Conservation (phyloP, 1,140 invertebrate genomes). For the Thaumetopoea pityocampa region DNA sequence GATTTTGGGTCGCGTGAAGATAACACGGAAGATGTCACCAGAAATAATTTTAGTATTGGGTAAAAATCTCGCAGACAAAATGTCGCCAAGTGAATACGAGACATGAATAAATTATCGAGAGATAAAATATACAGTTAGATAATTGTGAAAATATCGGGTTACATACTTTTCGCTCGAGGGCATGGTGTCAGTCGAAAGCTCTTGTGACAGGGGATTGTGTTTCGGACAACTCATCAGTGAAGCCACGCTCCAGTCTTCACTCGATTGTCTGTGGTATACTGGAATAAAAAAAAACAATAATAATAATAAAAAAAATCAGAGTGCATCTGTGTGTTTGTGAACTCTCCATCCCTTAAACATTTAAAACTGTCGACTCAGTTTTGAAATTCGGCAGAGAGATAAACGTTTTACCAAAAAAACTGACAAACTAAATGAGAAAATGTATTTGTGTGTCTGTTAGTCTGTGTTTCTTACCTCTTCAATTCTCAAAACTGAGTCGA, state of each 20-base stretch:
- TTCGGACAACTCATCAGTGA: slow-evolving; percentile 62
- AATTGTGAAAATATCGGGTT: neutral
- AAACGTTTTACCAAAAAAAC: no score
- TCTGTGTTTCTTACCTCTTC: no score
- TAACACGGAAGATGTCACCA: no score
- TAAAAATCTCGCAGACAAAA: slow-evolving; percentile 3
- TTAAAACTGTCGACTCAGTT: no score
- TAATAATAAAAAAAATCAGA: no score
- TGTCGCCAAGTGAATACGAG: slow-evolving; percentile 6
- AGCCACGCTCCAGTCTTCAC: slow-evolving; percentile 74
- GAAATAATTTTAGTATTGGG: neutral
- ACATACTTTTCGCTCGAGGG: slow-evolving; percentile 62
- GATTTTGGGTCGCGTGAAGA: no score
- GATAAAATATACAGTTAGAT: neutral
- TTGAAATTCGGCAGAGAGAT: no score
- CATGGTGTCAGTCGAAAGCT: slow-evolving; percentile 47
- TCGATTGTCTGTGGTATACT: slow-evolving; percentile 67
- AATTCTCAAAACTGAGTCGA: no score
- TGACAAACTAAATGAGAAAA: no score
- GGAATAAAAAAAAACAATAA: slow-evolving; percentile 24
- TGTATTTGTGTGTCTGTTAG: no score
- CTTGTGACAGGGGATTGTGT: slow-evolving; percentile 50
- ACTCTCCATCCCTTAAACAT: no score
- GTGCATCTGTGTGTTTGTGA: no score
- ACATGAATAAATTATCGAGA: slow-evolving; percentile 11